A percentile compares a stretch with the other conserved stretches of the same genome.
Evolutionary conservation across 1,140 invertebrate species (phyloP).

Genomic region (Dysdera silvatica): DNA sequence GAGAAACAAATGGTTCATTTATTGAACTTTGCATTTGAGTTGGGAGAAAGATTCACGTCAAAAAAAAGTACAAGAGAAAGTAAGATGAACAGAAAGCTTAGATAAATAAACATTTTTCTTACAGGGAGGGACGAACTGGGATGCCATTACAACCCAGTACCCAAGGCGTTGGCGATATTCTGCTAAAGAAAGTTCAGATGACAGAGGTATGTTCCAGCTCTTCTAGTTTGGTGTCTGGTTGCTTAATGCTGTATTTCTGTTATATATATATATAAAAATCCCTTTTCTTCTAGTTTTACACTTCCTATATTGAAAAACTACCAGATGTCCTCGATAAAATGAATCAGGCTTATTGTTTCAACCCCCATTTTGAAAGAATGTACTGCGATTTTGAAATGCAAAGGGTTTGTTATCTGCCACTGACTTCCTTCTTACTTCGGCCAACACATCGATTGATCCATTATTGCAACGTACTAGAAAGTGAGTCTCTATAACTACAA

Average conservation of each 20-base stretch:
- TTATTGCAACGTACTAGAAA: constrained; percentile 71
- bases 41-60: too few species aligned
- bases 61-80: too few species aligned
- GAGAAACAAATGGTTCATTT: neutral
- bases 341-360: constrained; percentile 61
- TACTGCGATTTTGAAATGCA: constrained; percentile 78
- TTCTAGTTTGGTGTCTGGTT: neutral
- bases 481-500: too few species aligned
- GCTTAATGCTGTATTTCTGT: neutral
- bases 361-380: constrained; percentile 64
- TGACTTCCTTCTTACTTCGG: constrained; percentile 77
- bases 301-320: constrained; percentile 68
- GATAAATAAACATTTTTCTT: too few species aligned
- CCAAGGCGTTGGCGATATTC: constrained; percentile 57
- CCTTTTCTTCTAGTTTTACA: constrained; percentile 57
- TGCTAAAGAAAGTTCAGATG: constrained; percentile 55
- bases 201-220: constrained; percentile 46
- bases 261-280: neutral
- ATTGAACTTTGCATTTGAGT: neutral
- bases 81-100: too few species aligned
- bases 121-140: constrained; percentile 51
- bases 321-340: constrained; percentile 64
- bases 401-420: constrained; percentile 75
- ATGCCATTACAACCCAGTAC: constrained; percentile 46
- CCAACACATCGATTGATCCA: constrained; percentile 81